Percentiles rank a stretch among this genome's conserved stretches.
These are phyloP conservation scores for Zophobas atratus DNA, from an alignment of 1,140 invertebrate species.

Conservation along the genomic window DNA sequence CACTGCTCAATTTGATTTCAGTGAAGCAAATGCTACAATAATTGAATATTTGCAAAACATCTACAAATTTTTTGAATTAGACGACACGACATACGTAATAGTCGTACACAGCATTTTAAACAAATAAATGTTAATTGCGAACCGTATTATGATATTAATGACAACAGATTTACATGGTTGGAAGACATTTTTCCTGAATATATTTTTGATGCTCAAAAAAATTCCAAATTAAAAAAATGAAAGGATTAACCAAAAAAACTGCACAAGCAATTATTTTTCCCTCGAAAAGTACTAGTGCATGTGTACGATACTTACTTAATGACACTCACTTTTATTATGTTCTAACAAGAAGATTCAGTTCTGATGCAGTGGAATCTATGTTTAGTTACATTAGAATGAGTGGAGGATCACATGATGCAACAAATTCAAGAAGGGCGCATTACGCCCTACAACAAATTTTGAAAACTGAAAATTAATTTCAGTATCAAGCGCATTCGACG, in stretches of 20 bases:
- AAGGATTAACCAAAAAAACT: background rate
- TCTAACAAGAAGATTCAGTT: background rate
- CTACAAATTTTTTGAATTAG: background rate
- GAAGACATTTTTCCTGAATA: background rate
- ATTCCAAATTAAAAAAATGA: background rate
- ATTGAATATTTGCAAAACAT: background rate
- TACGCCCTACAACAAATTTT: background rate
- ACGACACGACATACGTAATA: background rate
- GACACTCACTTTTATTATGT: background rate
- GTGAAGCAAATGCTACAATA: background rate
- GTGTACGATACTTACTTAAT: background rate
- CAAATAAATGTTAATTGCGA: background rate
- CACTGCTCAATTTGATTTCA: background rate
- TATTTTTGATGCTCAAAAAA: background rate
- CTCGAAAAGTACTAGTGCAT: background rate
- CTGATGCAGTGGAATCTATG: conserved; percentile 1
- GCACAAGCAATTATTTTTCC: background rate
- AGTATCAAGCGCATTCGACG: too few relatives aligned
- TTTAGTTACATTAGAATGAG: background rate
- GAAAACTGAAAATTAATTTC: too few relatives aligned
- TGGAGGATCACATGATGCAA: background rate
- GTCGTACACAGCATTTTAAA: background rate
- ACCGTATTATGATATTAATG: background rate
- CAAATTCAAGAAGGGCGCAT: background rate
- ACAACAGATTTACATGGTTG: background rate